A percentile compares a stretch with the other conserved stretches of the same genome.
phyloP scores from a whole-genome alignment of 1,140 invertebrate genomes.

The Drosophila baimaii region DNA sequence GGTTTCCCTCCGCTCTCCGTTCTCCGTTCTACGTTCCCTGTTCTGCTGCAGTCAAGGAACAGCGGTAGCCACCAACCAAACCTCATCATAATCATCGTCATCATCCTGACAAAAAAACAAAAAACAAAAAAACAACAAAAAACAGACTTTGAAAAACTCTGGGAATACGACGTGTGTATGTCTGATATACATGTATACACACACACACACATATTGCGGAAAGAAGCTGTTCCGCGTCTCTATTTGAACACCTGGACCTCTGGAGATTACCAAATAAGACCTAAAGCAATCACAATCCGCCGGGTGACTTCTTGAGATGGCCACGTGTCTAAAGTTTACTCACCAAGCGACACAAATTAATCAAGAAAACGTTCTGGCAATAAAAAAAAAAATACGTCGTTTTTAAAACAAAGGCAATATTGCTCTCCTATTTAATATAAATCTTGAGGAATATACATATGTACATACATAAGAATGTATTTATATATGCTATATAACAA shows the following conservation, averaged over 20 bases:
- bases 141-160: conserved; percentile 3
- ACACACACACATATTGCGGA: background rate
- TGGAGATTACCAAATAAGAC: conserved; percentile 33
- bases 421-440: background rate
- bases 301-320: conserved; percentile 25
- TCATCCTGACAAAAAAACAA: conserved; percentile 10
- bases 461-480: no score
- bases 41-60: conserved; percentile 23
- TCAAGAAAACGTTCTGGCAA: background rate
- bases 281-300: conserved; percentile 22
- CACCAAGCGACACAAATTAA: conserved; percentile 20
- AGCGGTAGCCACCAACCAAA: conserved; percentile 31
- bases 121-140: background rate
- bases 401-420: conserved; percentile 2
- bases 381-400: background rate
- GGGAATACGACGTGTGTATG: conserved; percentile 5
- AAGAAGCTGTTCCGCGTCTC: conserved; percentile 28
- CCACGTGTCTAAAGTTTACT: conserved; percentile 32
- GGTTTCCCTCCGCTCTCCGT: conserved; percentile 9
- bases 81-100: conserved; percentile 40
- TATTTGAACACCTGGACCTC: conserved; percentile 35
- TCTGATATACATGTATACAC: background rate
- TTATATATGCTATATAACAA: conserved; percentile 1
- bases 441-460: background rate
- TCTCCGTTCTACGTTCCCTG: background rate